A percentile compares a stretch with the other conserved stretches of the same genome.
phyloP scores from a whole-genome alignment of 2,113 vertebrate species.

The Athene noctua region DNA sequence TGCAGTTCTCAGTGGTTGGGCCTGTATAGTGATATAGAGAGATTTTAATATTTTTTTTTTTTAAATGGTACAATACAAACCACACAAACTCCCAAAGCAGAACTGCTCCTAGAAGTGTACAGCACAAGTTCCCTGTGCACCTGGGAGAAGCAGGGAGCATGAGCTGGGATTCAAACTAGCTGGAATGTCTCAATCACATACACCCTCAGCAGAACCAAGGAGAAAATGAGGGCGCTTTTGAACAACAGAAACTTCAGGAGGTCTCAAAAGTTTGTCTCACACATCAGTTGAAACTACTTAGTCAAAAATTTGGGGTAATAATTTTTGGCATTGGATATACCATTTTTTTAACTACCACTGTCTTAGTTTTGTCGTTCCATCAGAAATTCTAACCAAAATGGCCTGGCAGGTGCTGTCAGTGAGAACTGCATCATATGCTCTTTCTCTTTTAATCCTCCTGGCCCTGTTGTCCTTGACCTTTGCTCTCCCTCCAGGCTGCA shows the following conservation, averaged over 20 bases:
- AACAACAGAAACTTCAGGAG: not conserved
- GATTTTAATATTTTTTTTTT: not conserved
- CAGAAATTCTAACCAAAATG: not conserved
- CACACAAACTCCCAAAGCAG: not conserved
- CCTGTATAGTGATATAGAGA: not conserved
- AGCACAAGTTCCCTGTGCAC: not conserved
- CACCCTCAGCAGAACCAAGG: not conserved
- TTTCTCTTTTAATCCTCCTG: not conserved
- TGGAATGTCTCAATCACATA: not conserved
- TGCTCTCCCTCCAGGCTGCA: not conserved
- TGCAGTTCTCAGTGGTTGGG: fast-evolving
- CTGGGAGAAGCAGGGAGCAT: not conserved
- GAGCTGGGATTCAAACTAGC: not conserved
- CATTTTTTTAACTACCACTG: not conserved
- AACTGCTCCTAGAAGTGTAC: not conserved
- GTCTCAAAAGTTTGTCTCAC: not conserved
- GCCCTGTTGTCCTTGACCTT: not conserved
- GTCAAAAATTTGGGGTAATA: not conserved
- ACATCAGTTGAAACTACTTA: not conserved
- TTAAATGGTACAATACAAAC: not conserved
- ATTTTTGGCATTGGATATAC: not conserved
- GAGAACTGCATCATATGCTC: fast-evolving
- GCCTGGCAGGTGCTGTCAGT: not conserved
- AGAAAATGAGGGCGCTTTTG: not conserved
- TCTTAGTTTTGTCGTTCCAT: not conserved